Conservation (phyloP, 2,888 invertebrate species). For the Baccha elongata region DNA sequence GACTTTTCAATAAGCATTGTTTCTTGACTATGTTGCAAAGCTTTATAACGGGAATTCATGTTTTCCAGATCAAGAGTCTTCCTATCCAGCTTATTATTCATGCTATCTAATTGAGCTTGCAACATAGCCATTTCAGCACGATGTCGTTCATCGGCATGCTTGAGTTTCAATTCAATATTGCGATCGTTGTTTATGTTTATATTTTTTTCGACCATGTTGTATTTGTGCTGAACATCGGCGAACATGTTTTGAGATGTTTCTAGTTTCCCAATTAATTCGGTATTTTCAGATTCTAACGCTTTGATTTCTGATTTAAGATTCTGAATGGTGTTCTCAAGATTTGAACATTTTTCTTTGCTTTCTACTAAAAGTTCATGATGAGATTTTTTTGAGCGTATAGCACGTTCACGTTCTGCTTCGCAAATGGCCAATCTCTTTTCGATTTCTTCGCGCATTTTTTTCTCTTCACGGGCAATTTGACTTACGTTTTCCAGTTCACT, state of each 20-base stretch:
- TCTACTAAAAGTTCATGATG: slow-evolving; percentile 86
- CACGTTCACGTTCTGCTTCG: slow-evolving; percentile 85
- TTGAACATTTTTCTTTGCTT: slow-evolving; percentile 80
- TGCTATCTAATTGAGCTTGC: slow-evolving; percentile 83
- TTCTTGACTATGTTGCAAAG: slow-evolving; percentile 85
- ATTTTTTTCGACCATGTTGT: slow-evolving; percentile 80
- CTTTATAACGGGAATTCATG: slow-evolving; percentile 84
- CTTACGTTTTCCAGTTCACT: slow-evolving; percentile 82
- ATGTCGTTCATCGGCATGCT: slow-evolving; percentile 83
- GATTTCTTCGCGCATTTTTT: slow-evolving; percentile 80
- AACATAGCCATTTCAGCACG: slow-evolving; percentile 82
- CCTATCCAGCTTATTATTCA: slow-evolving; percentile 81
- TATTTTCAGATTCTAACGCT: slow-evolving; percentile 81
- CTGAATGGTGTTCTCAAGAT: slow-evolving; percentile 78
- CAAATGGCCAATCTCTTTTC: slow-evolving; percentile 84
- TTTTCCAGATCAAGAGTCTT: slow-evolving; percentile 84
- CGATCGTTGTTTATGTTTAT: slow-evolving; percentile 78
- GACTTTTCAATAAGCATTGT: slow-evolving; percentile 85
- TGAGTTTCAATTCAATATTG: slow-evolving; percentile 80
- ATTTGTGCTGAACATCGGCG: slow-evolving; percentile 82
- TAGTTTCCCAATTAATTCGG: slow-evolving; percentile 84
- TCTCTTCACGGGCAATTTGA: slow-evolving; percentile 79
- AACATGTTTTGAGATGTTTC: slow-evolving; percentile 84
- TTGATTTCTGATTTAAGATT: slow-evolving; percentile 82
- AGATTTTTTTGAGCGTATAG: slow-evolving; percentile 84